Evolutionary conservation across 2,797 vertebrate genomes (phyloP), one percentile per base, ranked within the genome.

Genomic region (Helostoma temminkii): DNA sequence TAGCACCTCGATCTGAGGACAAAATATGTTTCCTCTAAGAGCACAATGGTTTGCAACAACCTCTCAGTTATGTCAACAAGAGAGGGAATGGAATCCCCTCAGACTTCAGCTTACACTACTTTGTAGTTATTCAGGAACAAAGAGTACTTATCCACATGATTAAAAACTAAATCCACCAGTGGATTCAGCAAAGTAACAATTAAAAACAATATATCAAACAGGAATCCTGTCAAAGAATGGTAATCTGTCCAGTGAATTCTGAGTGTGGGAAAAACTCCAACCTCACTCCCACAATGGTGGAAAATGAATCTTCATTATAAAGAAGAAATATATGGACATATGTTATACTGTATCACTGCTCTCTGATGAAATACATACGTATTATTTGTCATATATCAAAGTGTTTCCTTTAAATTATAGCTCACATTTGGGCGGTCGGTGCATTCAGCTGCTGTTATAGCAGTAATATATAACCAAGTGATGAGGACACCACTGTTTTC

Each of bases 41-140:
- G 55, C 56, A 82, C 82, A 89, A 82, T 84, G 59, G 76, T 12
- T 54, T 61, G 39, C 53, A 57, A 62, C 53, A 65, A 53, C 21
- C 34, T 66, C 60, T 25, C 42, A 66, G 55, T 66, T 64, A 62
- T 56, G 66, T 77, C 77, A 85, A 76, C 77, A 67, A 54, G 26
- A 77, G 55, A 47, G 26, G 1, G 16, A 42, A 36, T 49, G 86
- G 76, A 85, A 82, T 82, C 72, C 56, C 63, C 78, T 74, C 43
- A 71, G 76, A 86, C 68, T 65, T 57, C 61, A 77, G 45, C 21
- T 18, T 21, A 0, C 9, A 45, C 11, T 11, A 45, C 66, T 62
- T 61, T 54, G 46, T 56, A 55, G 39, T 53, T 18, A 10, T 65
- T 62, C 8, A 57, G 50, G 63, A 21, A 56, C 63, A n/a, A 64